A percentile compares a stretch with the other conserved stretches of the same genome.
Conservation (phyloP, 2,888 invertebrate genomes). For the Gryllus longicercus region DNA sequence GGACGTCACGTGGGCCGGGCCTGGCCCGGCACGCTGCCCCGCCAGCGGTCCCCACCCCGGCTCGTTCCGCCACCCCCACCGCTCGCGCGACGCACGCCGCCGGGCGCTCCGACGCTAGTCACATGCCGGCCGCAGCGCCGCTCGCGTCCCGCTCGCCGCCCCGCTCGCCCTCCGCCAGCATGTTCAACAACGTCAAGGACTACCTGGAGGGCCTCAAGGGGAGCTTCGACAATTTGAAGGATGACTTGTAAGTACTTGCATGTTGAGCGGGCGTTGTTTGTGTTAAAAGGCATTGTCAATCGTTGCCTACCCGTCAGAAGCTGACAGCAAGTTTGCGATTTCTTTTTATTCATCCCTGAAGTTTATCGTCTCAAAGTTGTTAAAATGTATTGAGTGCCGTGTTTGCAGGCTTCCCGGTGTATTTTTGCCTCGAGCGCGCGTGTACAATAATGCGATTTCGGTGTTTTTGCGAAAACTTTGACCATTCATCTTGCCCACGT, state of each 20-base stretch:
- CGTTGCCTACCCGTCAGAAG: neutral
- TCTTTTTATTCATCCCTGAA: too few species aligned
- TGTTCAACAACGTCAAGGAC: conserved; percentile 34
- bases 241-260: conserved; percentile 31
- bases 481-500: too few species aligned
- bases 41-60: neutral
- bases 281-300: too few species aligned
- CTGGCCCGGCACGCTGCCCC: neutral
- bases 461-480: too few species aligned
- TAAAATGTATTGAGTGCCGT: too few species aligned
- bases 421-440: too few species aligned
- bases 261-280: too few species aligned
- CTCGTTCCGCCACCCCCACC: neutral
- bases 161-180: neutral
- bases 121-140: neutral
- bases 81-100: neutral
- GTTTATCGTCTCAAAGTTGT: too few species aligned
- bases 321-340: too few species aligned
- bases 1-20: neutral
- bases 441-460: too few species aligned
- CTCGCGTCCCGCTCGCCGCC: neutral
- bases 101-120: conserved; percentile 1
- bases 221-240: conserved; percentile 31
- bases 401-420: too few species aligned
- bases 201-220: conserved; percentile 32